Base-by-base conservation (phyloP, 2,888 invertebrate species). In the Apamea monoglypha region DNA sequence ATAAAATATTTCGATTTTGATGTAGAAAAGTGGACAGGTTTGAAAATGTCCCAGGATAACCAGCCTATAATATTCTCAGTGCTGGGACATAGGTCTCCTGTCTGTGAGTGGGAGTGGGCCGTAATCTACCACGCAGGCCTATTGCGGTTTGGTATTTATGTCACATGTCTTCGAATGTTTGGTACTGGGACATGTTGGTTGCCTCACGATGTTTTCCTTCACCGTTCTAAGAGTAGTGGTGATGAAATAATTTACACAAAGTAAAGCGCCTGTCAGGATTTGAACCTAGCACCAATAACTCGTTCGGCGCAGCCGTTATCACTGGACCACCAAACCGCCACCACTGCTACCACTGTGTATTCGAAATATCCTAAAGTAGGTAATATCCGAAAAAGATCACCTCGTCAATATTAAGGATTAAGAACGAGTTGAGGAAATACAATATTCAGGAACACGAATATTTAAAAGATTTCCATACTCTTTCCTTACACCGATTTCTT, bases 381-480 rank as follows among this genome's bases (percentile, higher is more conserved):
- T 6, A 36, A 36, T 47, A 25, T 50, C 40, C 1, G n/a, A 40
- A 32, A 76, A 50, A 61, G 18, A 40, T 16, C 25, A 50, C 68
- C 59, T 59, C 59, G 0, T 61, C 50, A 32, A 53, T 63, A 61
- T 61, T 77, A 36, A 67, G 29, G 29, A 2, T 40, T 50, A 40
- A 77, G 40, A 32, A 29, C 50, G 76, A 69, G 47, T 29, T n/a
- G 18, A 56, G 47, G 21, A 68, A 63, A 66, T 67, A 82, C n/a
- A 76, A 68, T 68, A 68, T 68, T 61, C 78, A 68, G 32, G 29
- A 29, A 78, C 53, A 61, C 18, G 50, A 50, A 78, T 76, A 63
- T 69, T 63, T 25, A 56, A 64, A 69, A 82, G 63, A 81, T 76
- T 80, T 82, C 36, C 82, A 82, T 76, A 69, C 76, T 32, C 68